Evolutionary conservation across 1,140 invertebrate genomes (phyloP).

Genomic region (Pseudomyrmex dendroicus): DNA sequence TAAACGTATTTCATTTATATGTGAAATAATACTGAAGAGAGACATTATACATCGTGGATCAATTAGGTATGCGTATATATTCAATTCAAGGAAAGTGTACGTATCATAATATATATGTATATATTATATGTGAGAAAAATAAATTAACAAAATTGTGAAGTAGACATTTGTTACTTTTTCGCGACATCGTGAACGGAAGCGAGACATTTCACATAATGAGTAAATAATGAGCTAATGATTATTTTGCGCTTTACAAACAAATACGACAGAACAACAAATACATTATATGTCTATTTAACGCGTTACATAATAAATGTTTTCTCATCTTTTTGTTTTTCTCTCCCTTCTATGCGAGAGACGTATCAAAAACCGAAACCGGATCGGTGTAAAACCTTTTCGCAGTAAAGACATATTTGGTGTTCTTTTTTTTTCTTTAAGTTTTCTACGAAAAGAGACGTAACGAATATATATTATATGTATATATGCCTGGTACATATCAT

Average conservation of each 20-base stretch:
- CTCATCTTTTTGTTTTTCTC: too few relatives aligned
- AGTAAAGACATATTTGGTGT: constrained; percentile 1
- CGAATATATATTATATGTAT: constrained; percentile 13
- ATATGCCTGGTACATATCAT: constrained; percentile 56
- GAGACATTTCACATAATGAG: not conserved
- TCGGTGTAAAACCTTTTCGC: constrained; percentile 17
- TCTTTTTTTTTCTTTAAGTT: not conserved
- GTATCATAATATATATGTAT: not conserved
- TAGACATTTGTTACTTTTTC: not conserved
- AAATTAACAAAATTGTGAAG: constrained; percentile 64
- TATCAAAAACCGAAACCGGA: too few relatives aligned
- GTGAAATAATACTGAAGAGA: constrained; percentile 77
- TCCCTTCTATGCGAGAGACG: too few relatives aligned
- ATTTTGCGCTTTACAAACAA: too few relatives aligned
- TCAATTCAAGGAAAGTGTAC: constrained; percentile 52
- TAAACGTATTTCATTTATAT: constrained; percentile 63
- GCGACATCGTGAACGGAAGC: not conserved
- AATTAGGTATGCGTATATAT: constrained; percentile 31
- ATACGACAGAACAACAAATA: too few relatives aligned
- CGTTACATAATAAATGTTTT: too few relatives aligned
- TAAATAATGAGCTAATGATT: too few relatives aligned
- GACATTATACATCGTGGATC: constrained; percentile 70
- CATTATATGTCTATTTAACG: too few relatives aligned
- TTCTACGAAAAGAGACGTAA: constrained; percentile 39
- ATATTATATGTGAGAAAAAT: constrained; percentile 45